Evolutionary conservation across 2,113 vertebrate genomes (phyloP), one percentile per base, ranked within the genome.

Genomic region (Elgaria multicarinata): DNA sequence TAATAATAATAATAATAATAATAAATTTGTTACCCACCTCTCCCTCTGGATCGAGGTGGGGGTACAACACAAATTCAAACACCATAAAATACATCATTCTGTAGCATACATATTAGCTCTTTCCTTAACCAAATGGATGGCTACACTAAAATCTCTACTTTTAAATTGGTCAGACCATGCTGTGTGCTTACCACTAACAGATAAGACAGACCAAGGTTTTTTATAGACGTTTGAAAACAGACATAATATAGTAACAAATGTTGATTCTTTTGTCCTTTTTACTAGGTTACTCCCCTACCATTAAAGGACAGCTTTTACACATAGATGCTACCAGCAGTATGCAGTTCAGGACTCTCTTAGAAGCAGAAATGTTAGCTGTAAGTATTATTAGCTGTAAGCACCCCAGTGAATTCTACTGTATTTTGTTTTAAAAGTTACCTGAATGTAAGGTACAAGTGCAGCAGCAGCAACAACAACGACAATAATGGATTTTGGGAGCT

Each of bases 261-360:
- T 82, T 75, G 36, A 87, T 79, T 66, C 9, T 39, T 46, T 91
- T 93, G 31, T 74, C 93, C 18, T 69, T 8, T 91, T 67, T 92
- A 20, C 66, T 96, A 99, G 99, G 99, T 89, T 99, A 99, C 86
- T 98, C 98, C 24, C 98, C 98, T 62, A 98, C 98, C 77, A 99
- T 99, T 97, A 99, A 99, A 97, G 99, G 99, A 31, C 99, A 99
- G 90, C 98, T 99, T 84, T 96, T 99, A 71, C 99, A 99, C 1
- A 98, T 99, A 81, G 99, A 99, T 96, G 99, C 99, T 91, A 99
- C 99, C 72, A 99, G 98, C 94, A 99, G 99, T 93, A 99, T 99
- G 99, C 99, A 98, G 90, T 99, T 98, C 94, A 97, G 99, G 91
- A 98, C 99, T 20, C 98, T 99, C 6, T 96, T 99, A 95, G 99